Percentiles rank a stretch among this genome's conserved stretches.
Conservation (phyloP, 2,797 vertebrate genomes). For the Channa striata region DNA sequence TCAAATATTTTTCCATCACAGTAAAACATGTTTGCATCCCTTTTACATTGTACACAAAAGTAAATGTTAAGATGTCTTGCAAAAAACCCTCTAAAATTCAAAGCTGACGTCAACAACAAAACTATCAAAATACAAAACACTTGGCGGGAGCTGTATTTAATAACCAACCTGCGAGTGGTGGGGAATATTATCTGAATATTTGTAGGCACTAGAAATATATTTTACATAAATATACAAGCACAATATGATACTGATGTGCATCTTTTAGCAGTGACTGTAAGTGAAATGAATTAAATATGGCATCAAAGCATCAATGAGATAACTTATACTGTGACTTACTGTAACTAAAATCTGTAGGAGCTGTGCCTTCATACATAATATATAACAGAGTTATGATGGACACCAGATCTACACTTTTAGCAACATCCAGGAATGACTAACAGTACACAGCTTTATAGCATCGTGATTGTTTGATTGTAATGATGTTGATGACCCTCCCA, state of each 20-base stretch:
- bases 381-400: conserved; percentile 38
- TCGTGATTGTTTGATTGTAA: conserved; percentile 59
- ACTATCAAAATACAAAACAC: conserved; percentile 20
- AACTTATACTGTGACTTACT: conserved; percentile 4
- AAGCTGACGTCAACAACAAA: conserved; percentile 13
- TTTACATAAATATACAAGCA: conserved; percentile 24
- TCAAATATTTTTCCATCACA: not conserved
- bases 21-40: not conserved
- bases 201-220: conserved; percentile 55
- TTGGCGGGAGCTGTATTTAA: conserved; percentile 37
- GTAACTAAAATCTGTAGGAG: not conserved
- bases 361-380: not conserved
- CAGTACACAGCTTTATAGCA: conserved; percentile 48
- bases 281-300: conserved; percentile 63
- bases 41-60: not conserved
- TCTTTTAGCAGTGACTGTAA: conserved; percentile 36
- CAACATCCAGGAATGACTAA: conserved; percentile 44
- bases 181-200: conserved; percentile 48
- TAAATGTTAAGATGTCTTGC: conserved; percentile 2
- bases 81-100: conserved; percentile 10
- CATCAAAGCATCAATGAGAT: conserved; percentile 47
- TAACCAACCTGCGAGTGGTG: conserved; percentile 18
- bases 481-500: conserved; percentile 62
- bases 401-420: not conserved
- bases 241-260: conserved; percentile 27